Percentiles rank a stretch among this genome's conserved stretches.
phyloP scores from a whole-genome alignment of 2,888 invertebrate species.

The Adela reaumurella region DNA sequence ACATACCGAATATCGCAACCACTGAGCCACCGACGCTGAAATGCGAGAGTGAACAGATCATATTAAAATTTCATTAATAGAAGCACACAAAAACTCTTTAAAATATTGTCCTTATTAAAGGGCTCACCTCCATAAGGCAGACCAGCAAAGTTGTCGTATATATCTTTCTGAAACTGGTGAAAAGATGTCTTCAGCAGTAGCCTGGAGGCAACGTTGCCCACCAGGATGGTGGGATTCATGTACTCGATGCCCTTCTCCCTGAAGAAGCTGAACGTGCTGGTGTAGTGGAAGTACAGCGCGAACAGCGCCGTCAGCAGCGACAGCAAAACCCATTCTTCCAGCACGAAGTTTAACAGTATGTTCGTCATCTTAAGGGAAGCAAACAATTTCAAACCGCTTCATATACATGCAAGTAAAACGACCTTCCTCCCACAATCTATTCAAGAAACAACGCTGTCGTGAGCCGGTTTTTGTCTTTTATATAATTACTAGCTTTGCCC shows the following conservation, averaged over 20 bases:
- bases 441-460: no score
- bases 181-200: constrained; percentile 37
- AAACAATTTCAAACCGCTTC: no score
- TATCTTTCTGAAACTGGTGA: constrained; percentile 39
- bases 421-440: no score
- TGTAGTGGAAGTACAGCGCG: constrained; percentile 21
- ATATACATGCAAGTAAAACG: no score
- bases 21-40: no score
- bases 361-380: not conserved
- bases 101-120: no score
- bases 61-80: no score
- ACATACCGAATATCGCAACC: no score
- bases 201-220: constrained; percentile 45
- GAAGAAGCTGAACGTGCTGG: constrained; percentile 38
- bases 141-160: constrained; percentile 46
- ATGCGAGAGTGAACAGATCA: no score
- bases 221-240: constrained; percentile 40
- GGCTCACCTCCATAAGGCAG: constrained; percentile 41
- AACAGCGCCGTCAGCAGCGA: constrained; percentile 26
- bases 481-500: no score
- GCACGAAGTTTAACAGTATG: constrained; percentile 16
- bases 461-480: no score
- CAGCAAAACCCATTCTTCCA: constrained; percentile 35
- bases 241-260: constrained; percentile 39
- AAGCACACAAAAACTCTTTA: no score